These are phyloP conservation scores for Crocidura indochinensis DNA, from an alignment of 2,797 vertebrate species.

Conservation along the genomic window DNA sequence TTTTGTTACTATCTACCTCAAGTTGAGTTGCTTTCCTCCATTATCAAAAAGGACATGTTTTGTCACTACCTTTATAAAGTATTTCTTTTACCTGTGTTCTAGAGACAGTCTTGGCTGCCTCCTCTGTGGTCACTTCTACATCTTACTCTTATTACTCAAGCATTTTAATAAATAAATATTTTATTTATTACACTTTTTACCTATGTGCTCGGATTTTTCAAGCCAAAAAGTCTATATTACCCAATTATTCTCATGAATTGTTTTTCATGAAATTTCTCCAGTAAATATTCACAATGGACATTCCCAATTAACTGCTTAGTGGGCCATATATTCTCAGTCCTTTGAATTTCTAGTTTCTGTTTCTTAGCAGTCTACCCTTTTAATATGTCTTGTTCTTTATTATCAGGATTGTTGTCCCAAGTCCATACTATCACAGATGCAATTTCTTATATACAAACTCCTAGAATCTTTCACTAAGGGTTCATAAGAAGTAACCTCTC, in stretches of 20 bases:
- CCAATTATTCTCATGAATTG: conserved; percentile 7
- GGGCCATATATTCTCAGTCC: neutral
- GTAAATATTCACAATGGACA: neutral
- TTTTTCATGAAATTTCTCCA: neutral
- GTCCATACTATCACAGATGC: neutral
- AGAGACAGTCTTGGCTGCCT: neutral
- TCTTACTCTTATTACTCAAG: neutral
- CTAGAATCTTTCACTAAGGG: neutral
- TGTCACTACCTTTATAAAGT: neutral
- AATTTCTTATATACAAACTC: neutral
- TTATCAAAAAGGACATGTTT: accelerated
- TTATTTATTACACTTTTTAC: neutral
- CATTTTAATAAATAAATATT: neutral
- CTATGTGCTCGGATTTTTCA: neutral
- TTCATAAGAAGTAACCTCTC: neutral
- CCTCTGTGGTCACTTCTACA: neutral
- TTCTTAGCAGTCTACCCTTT: neutral
- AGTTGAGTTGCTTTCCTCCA: neutral
- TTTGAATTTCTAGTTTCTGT: neutral
- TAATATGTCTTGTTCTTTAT: neutral
- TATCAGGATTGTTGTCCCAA: conserved; percentile 4
- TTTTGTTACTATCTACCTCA: neutral
- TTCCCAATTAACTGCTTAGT: neutral
- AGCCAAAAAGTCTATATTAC: neutral
- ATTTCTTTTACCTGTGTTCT: neutral